phyloP scores from a whole-genome alignment of 2,113 vertebrate species.

The Elachura formosa region DNA sequence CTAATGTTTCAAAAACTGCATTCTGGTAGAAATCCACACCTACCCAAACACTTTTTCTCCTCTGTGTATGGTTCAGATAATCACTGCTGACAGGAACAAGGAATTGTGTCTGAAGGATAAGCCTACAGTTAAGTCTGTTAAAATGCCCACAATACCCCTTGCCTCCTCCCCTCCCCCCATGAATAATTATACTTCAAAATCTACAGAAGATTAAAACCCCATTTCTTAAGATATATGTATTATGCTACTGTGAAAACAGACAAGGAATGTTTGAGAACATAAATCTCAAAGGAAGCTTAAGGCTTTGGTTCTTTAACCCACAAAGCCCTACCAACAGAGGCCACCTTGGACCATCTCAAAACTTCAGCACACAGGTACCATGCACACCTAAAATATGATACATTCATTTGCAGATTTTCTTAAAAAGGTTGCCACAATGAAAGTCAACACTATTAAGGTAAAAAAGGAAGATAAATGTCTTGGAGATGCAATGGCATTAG shows the following conservation, averaged over 20 bases:
- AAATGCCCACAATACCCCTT: not conserved
- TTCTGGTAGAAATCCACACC: not conserved
- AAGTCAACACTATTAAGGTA: not conserved
- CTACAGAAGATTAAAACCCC: not conserved
- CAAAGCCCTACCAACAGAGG: not conserved
- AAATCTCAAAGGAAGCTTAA: not conserved
- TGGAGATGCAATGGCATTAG: not conserved
- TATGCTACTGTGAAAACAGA: not conserved
- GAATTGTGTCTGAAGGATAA: not conserved
- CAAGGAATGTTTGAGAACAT: not conserved
- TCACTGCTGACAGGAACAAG: not conserved
- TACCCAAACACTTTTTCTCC: not conserved
- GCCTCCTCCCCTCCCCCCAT: not conserved
- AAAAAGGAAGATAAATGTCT: not conserved
- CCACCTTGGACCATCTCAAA: not conserved
- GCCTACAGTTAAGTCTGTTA: not conserved
- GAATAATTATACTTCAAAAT: not conserved
- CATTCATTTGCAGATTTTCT: not conserved
- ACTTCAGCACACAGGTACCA: not conserved
- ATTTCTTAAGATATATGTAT: not conserved
- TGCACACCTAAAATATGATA: not conserved
- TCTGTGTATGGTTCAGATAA: not conserved
- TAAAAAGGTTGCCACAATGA: not conserved
- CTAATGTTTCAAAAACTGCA: not conserved
- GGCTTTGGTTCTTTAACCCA: not conserved